Evolutionary conservation across 1,140 invertebrate genomes (phyloP), one percentile per base, ranked within the genome.

Genomic region (Holcopasites calliopsidis): DNA sequence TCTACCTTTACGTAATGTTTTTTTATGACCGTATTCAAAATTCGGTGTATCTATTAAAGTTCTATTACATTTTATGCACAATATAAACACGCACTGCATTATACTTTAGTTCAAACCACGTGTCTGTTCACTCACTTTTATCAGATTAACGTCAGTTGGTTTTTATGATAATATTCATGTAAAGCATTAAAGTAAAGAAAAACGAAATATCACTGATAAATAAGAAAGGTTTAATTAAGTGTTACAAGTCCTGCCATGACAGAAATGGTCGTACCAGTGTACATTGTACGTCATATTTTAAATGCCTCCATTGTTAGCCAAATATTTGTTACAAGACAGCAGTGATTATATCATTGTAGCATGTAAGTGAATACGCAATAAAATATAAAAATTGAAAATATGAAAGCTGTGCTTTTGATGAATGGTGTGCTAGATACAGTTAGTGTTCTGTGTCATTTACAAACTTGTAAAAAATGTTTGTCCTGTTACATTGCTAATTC

Each of bases 401-500:
- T n/a, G n/a, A 35, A 76, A 60, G 16, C 16, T 18, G 33, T 47
- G 47, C 31, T 62, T 76, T 54, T 82, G 47, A 50, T 55, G 47
- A 76, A 66, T 33, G 33, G 40, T 23, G 42, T 62, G 60, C 62
- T 62, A 47, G 21, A 38, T 62, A 55, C 42, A 47, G 61, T 44
- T n/a, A 49, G 44, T 64, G 50, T 74, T 76, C 74, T 80, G 72
- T 80, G 72, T 68, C 60, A 80, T 80, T 57, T 62, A 65, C 61
- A 31, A 65, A n/a, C 80, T 79, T n/a, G n/a, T n/a, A n/a, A n/a
- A 40, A 66, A 54, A 73, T 26, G 49, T 23, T 18, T 79, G 42
- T 31, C 26, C 16, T 66, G 10, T 18, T 66, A 3, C 47, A n/a
- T n/a, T n/a, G n/a, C n/a, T n/a, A n/a, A n/a, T n/a, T n/a, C n/a